Conservation (phyloP, 2,888 invertebrate species). For the Epinotia bilunana region DNA sequence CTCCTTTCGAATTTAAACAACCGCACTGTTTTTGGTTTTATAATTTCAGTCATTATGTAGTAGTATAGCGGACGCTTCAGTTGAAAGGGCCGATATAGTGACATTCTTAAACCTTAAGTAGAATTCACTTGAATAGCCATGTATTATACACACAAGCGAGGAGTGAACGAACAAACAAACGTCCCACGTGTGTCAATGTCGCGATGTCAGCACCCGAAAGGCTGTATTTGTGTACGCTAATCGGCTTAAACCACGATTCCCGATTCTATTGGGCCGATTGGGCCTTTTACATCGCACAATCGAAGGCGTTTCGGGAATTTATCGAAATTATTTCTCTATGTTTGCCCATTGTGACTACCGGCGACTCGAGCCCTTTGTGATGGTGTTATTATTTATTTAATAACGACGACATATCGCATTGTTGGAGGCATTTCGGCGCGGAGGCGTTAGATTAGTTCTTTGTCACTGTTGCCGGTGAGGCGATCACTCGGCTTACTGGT, state of each 20-base stretch:
- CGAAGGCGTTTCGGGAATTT: conserved; percentile 80
- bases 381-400: conserved; percentile 80
- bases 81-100: background rate
- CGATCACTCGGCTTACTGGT: conserved; percentile 44
- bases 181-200: conserved; percentile 67
- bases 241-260: conserved; percentile 77
- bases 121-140: conserved; percentile 43
- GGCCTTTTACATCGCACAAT: conserved; percentile 67
- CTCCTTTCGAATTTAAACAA: background rate
- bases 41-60: background rate
- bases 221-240: conserved; percentile 76
- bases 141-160: conserved; percentile 35
- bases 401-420: conserved; percentile 75
- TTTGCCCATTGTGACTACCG: conserved; percentile 79
- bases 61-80: background rate
- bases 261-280: conserved; percentile 63
- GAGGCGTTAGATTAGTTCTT: conserved; percentile 61
- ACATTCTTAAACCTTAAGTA: conserved; percentile 29
- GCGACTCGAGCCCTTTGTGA: conserved; percentile 68
- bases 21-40: background rate
- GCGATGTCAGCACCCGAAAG: conserved; percentile 57
- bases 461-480: conserved; percentile 53
- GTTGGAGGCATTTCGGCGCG: conserved; percentile 65
- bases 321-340: conserved; percentile 83
- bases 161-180: conserved; percentile 58